Conservation (phyloP, 2,888 invertebrate species). For the Caenorhabditis wallacei region DNA sequence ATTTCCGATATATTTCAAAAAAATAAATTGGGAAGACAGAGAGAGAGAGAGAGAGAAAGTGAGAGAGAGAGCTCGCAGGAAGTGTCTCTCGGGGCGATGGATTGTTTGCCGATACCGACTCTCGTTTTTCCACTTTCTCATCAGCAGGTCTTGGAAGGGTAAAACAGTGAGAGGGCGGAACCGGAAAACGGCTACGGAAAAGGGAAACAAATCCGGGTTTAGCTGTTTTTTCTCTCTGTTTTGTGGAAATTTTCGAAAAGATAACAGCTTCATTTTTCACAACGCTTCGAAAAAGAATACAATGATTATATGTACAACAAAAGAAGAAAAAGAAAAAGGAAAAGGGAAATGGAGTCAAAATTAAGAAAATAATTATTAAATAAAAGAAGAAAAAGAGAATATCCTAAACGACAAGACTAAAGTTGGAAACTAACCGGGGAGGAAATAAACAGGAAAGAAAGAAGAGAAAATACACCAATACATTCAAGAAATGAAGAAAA, state of each 20-base stretch:
- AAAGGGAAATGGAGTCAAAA: background rate
- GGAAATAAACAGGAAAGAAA: background rate
- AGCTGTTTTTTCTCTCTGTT: background rate
- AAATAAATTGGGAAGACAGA: no score
- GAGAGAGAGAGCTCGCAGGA: background rate
- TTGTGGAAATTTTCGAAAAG: slow-evolving; percentile 9
- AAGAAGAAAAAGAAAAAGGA: background rate
- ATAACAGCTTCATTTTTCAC: slow-evolving; percentile 51
- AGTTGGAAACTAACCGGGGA: slow-evolving; percentile 38
- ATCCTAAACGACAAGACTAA: slow-evolving; percentile 47
- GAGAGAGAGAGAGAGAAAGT: no score
- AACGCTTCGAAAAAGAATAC: slow-evolving; percentile 19
- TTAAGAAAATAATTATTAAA: background rate
- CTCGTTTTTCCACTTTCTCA: slow-evolving; percentile 4
- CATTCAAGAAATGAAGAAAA: slow-evolving; percentile 3
- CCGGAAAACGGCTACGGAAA: slow-evolving; percentile 52
- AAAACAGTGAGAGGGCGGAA: slow-evolving; percentile 3
- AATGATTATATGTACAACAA: slow-evolving; percentile 42
- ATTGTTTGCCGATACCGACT: slow-evolving; percentile 56
- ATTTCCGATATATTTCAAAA: background rate
- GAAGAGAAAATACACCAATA: slow-evolving; percentile 41
- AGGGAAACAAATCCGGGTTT: slow-evolving; percentile 20
- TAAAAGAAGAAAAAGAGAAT: slow-evolving; percentile 21
- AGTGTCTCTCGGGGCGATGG: background rate
- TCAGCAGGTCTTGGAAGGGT: slow-evolving; percentile 13